These are phyloP conservation scores for Margaritifera margaritifera DNA, from an alignment of 2,888 invertebrate genomes.

Conservation along the genomic window DNA sequence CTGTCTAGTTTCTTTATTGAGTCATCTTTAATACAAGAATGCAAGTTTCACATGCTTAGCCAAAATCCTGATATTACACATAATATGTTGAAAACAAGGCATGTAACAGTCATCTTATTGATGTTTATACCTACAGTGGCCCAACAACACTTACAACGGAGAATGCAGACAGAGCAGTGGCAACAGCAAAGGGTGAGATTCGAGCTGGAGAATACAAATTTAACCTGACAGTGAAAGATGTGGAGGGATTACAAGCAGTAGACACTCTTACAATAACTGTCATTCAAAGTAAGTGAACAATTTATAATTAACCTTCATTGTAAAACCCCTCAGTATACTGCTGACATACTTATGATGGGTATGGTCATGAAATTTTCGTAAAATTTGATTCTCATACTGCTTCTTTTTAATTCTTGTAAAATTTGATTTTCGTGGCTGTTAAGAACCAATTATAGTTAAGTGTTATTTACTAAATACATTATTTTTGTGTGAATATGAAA, in stretches of 20 bases:
- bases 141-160: constrained; percentile 72
- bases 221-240: constrained; percentile 89
- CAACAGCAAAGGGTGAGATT: constrained; percentile 66
- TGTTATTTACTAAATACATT: too few relatives aligned
- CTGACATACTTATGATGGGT: not conserved
- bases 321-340: constrained; percentile 32
- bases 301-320: too few relatives aligned
- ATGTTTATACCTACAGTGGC: constrained; percentile 74
- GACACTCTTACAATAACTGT: constrained; percentile 90
- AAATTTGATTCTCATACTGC: not conserved
- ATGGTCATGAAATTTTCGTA: not conserved
- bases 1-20: too few relatives aligned
- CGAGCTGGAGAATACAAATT: constrained; percentile 83
- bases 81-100: too few relatives aligned
- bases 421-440: too few relatives aligned
- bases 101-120: too few relatives aligned
- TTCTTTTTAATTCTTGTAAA: not conserved
- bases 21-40: too few relatives aligned
- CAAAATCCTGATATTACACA: too few relatives aligned
- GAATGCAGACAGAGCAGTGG: constrained; percentile 58
- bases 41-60: too few relatives aligned
- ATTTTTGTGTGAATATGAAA: too few relatives aligned
- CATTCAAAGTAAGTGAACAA: constrained; percentile 78
- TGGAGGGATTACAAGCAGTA: constrained; percentile 87
- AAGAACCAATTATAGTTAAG: too few relatives aligned